Base-by-base conservation (phyloP, 2,797 vertebrate genomes). In the Amniataba percoides region DNA sequence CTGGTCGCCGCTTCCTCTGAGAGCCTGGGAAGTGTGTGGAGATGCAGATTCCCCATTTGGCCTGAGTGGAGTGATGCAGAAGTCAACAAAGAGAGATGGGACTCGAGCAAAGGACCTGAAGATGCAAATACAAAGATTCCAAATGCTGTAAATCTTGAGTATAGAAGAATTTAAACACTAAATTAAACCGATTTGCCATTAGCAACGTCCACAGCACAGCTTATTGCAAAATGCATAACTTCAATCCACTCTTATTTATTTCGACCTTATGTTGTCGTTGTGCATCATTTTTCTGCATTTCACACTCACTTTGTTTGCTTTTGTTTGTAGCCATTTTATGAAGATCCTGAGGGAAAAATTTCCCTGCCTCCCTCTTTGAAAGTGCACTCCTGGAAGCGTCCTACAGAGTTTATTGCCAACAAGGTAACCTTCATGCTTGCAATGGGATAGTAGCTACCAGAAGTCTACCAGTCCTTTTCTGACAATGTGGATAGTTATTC, bases 51-150 rank as follows among this genome's bases (percentile, higher is more conserved):
- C 77, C 87, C 94, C 4, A 86, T 98, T 72, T 99, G 97, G 97
- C 96, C 97, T 0, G 97, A 98, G 87, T 99, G 97, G 97, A 97
- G 85, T n/a, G 97, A 99, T 75, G 86, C 90, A 2, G 97, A 98
- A 48, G 83, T 99, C 83, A 96, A 90, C 87, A 89, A 92, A 25
- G 98, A 99, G 91, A 98, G 97, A 88, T 98, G 97, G 97, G 96
- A 98, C n/a, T 31, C 74, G 11, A 91, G 83, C 57, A 97, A 95
- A 94, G 59, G 43, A 61, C 71, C 77, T 21, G 96, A 97, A 85
- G 95, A 96, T 39, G 94, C 93, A 25, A 98, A 96, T 88, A 6
- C 67, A 2, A 94, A 92, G 89, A 94, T 88, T 64, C 94, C 92
- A 2, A 12, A 62, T 73, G 58, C 84, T 67, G 96, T 98, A 94